phyloP scores from a whole-genome alignment of 2,113 vertebrate species.

The Atrichornis clamosus region DNA sequence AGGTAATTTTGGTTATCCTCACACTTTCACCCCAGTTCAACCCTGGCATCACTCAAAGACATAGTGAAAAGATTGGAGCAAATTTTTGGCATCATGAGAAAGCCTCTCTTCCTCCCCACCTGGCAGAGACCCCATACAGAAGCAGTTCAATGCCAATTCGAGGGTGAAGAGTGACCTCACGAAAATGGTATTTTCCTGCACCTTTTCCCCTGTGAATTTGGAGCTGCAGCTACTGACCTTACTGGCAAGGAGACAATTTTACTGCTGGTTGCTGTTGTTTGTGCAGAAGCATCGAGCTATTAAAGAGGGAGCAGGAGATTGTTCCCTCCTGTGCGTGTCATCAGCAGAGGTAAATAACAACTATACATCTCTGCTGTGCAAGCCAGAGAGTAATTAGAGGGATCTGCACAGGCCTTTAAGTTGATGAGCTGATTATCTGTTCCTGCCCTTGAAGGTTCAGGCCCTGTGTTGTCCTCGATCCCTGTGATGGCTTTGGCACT shows the following conservation, averaged over 20 bases:
- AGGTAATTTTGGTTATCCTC: neutral
- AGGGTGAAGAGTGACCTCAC: neutral
- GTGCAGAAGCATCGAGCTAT: neutral
- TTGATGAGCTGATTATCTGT: neutral
- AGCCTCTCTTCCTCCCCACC: neutral
- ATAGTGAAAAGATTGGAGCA: neutral
- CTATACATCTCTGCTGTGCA: neutral
- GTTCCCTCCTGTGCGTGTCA: neutral
- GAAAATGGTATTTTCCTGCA: neutral
- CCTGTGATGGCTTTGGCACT: neutral
- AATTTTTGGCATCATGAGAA: neutral
- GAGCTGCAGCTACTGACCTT: neutral
- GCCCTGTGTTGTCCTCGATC: accelerated
- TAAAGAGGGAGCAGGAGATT: neutral
- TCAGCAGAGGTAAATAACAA: neutral
- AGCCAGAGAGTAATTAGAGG: neutral
- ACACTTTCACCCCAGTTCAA: neutral
- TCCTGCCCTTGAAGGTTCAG: neutral
- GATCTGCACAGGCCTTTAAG: neutral
- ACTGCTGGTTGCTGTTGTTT: neutral
- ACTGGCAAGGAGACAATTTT: neutral
- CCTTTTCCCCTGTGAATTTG: neutral
- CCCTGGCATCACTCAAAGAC: accelerated
- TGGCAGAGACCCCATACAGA: neutral
- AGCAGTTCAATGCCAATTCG: neutral